Base-by-base conservation (phyloP, 2,113 vertebrate species). In the Petromus typicus region DNA sequence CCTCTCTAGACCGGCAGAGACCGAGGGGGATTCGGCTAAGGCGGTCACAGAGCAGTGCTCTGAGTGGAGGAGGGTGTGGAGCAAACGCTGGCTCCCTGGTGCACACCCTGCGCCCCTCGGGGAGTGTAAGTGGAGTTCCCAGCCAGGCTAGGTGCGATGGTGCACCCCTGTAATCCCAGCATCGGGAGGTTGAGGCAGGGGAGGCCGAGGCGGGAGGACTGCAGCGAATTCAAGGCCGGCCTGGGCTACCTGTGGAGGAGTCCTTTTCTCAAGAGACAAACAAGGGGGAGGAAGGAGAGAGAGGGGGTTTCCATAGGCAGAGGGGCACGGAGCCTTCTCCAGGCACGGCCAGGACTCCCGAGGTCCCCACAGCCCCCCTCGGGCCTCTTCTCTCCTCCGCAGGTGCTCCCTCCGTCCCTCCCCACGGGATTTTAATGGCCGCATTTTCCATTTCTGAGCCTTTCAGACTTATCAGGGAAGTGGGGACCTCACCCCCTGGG, bases 391-490 rank as follows among this genome's bases (percentile, higher is more conserved):
- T 8, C 27, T 61, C 63, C 66, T 40, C 10, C n/a, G 67, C 59
- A 1, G 1, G 7, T 12, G 3, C 54, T 13, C 8, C 54, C 30
- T 2, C 22, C 5, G 32, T n/a, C 48, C 14, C 8, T 18, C n/a
- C 27, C 40, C 37, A 6, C 90, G 98, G 97, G 98, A 96, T 98
- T 98, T 98, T 98, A 98, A 98, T 98, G 98, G 96, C 96, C 88
- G 83, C 93, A 96, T 98, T 98, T 98, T 98, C 98, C 97, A 98
- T 98, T 98, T 97, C 97, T 97, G 96, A 95, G 90, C 95, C 98
- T 98, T 98, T 98, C 98, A 98, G 97, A 98, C 97, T 98, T 98
- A 98, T 98, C 98, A 98, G 97, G 97, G 97, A 98, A 98, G 98
- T 96, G 97, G 97, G 98, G 92, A 16, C 97, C 95, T 92, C 97